These are phyloP conservation scores for Nixonia krombeini DNA, from an alignment of 1,140 invertebrate genomes.

Conservation along the genomic window DNA sequence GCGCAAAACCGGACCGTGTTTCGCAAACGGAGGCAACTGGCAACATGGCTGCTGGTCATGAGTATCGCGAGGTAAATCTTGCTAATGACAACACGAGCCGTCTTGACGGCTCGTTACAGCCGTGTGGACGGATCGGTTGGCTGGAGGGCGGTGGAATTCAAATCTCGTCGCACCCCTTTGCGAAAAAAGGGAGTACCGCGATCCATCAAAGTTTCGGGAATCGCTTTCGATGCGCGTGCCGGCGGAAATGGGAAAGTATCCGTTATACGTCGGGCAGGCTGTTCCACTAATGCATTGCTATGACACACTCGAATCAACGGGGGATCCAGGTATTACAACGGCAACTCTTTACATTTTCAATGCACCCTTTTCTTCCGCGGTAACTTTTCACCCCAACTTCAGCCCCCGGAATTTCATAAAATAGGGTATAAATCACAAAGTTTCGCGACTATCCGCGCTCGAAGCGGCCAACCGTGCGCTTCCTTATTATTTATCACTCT, in stretches of 20 bases:
- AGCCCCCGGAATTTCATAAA: slow-evolving; percentile 8
- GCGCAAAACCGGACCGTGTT: too few relatives aligned
- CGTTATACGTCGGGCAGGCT: too few relatives aligned
- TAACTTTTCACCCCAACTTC: slow-evolving; percentile 6
- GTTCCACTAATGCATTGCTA: too few relatives aligned
- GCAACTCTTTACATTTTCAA: slow-evolving; percentile 2
- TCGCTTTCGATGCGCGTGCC: not conserved
- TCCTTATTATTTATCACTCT: not conserved
- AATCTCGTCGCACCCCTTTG: slow-evolving; percentile 3
- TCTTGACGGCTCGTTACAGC: too few relatives aligned
- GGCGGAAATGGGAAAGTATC: not conserved
- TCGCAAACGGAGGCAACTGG: too few relatives aligned
- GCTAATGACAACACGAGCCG: not conserved
- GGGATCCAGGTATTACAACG: too few relatives aligned
- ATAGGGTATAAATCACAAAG: slow-evolving; percentile 3
- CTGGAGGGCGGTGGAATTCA: slow-evolving; percentile 2
- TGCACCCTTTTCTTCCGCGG: not conserved
- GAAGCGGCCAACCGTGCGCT: not conserved
- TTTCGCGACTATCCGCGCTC: not conserved
- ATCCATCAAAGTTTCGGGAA: not conserved
- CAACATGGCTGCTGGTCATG: too few relatives aligned
- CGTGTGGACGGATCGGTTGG: too few relatives aligned
- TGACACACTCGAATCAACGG: too few relatives aligned
- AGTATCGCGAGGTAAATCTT: not conserved
- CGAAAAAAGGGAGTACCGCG: not conserved